phyloP scores from a whole-genome alignment of 2,888 invertebrate genomes.

The Neocrepidodera transversa region DNA sequence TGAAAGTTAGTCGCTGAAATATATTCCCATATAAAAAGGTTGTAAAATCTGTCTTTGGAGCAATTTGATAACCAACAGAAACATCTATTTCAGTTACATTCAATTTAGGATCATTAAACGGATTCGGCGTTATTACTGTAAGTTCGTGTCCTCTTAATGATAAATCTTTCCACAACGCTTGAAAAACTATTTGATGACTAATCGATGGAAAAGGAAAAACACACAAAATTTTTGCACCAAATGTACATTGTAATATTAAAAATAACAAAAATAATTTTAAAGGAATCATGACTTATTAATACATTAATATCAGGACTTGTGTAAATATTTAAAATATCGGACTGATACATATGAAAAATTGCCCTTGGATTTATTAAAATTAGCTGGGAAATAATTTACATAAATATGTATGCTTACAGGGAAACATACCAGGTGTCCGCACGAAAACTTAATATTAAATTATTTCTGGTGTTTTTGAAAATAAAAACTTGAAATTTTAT shows the following conservation, averaged over 20 bases:
- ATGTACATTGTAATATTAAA: not conserved
- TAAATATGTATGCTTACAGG: no score
- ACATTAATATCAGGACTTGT: no score
- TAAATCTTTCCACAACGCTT: constrained; percentile 32
- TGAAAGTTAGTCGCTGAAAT: not conserved
- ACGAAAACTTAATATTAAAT: no score
- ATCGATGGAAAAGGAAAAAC: constrained; percentile 3
- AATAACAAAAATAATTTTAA: not conserved
- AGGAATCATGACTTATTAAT: not conserved
- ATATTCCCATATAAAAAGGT: not conserved
- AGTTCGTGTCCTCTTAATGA: constrained; percentile 44
- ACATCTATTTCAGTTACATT: constrained; percentile 30
- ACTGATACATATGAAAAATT: no score
- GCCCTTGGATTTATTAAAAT: no score
- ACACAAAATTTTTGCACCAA: not conserved
- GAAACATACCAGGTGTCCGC: no score
- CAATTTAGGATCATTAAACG: constrained; percentile 22
- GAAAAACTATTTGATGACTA: constrained; percentile 26
- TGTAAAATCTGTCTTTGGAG: not conserved
- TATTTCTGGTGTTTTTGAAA: no score
- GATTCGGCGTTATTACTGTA: constrained; percentile 34
- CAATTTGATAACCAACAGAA: not conserved
- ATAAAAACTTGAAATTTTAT: no score
- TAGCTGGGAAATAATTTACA: no score
- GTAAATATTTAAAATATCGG: no score